phyloP scores from a whole-genome alignment of 2,797 vertebrate genomes.

The Lemur catta region DNA sequence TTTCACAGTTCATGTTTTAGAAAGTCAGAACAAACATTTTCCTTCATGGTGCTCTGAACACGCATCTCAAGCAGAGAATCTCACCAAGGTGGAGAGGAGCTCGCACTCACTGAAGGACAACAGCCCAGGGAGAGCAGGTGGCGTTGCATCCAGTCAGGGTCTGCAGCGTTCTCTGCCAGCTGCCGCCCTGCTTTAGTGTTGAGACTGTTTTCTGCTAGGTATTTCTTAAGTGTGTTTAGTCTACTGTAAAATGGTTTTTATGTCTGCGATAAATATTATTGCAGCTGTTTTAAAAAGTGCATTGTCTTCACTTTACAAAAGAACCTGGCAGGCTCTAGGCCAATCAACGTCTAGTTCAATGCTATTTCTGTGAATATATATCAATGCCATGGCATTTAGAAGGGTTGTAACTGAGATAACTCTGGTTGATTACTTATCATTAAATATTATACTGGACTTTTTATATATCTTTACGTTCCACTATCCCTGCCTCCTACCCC shows the following conservation, averaged over 20 bases:
- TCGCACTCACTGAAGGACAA: not conserved
- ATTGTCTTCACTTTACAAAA: constrained; percentile 65
- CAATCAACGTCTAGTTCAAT: not conserved
- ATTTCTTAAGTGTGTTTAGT: constrained; percentile 78
- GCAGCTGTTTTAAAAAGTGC: constrained; percentile 69
- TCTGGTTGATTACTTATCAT: not conserved
- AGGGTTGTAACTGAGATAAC: not conserved
- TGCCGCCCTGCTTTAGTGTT: constrained; percentile 65
- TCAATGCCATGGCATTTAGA: not conserved
- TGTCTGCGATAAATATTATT: constrained; percentile 74
- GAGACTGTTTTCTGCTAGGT: constrained; percentile 54
- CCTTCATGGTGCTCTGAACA: not conserved
- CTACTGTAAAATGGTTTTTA: constrained; percentile 81
- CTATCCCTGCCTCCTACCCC: not conserved
- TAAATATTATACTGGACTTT: not conserved
- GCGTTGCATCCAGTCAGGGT: not conserved
- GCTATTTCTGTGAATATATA: not conserved
- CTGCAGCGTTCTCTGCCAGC: not conserved
- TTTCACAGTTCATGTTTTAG: not conserved
- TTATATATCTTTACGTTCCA: not conserved
- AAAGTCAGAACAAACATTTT: not conserved
- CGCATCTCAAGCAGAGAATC: not conserved
- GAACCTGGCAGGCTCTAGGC: constrained; percentile 40
- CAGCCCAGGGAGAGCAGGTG: not conserved
- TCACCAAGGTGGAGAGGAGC: not conserved